These are phyloP conservation scores for Chiroxiphia lanceolata DNA, from an alignment of 2,797 vertebrate genomes.

Conservation along the genomic window DNA sequence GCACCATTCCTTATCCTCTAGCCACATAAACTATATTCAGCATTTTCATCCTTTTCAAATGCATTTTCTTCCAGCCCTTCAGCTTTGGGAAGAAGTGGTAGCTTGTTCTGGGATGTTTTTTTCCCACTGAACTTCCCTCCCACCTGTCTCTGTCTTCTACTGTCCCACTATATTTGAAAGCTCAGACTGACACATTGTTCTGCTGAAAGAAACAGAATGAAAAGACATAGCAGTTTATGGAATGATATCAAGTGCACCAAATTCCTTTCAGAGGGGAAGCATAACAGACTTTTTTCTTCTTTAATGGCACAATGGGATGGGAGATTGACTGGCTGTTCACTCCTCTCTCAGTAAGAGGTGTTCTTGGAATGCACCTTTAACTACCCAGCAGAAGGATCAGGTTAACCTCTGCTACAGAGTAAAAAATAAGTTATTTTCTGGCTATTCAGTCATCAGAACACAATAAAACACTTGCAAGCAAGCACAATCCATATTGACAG, in stretches of 20 bases:
- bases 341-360: background rate
- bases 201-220: background rate
- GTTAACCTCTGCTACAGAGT: background rate
- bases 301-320: background rate
- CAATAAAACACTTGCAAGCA: background rate
- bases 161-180: background rate
- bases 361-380: background rate
- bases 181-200: background rate
- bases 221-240: background rate
- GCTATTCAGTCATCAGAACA: background rate
- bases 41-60: background rate
- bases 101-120: background rate
- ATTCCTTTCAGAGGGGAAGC: background rate
- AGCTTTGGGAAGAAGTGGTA: background rate
- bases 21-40: background rate
- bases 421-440: background rate
- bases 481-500: rapidly evolving
- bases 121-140: background rate
- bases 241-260: background rate
- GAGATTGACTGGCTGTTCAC: background rate
- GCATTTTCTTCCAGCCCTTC: background rate
- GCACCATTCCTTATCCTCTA: background rate
- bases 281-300: background rate
- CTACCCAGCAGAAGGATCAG: background rate
- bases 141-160: background rate